Base-by-base conservation (phyloP, 2,113 vertebrate species). In the Formicarius rufipectus region DNA sequence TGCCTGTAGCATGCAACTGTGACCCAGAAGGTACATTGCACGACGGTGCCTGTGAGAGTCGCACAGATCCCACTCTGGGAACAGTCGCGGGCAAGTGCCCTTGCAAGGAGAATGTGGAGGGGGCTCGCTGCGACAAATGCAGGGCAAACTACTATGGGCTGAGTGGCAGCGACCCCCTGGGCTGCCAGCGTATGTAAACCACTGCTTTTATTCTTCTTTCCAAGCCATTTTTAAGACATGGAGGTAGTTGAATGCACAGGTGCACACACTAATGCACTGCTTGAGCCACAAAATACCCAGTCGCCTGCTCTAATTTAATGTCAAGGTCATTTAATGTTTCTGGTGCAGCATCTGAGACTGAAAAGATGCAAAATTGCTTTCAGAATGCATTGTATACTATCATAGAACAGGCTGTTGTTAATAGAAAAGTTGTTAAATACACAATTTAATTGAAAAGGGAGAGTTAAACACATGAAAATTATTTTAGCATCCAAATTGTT, bases 91-190 rank as follows among this genome's bases (percentile, higher is more conserved):
- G 99, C 15, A 97, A 8, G 4, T 99, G 99, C 53, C 58, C 96
- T 14, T 99, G 98, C 88, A 99, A 99, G 93, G 79, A 98, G 24
- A 98, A 99, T 0, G 98, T 98, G 35, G 98, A 98, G 73, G 99
- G 99, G 27, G 90, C 89, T 23, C 98, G 67, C 66, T 99, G 99
- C 4, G 96, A 99, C 85, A 97, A 74, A 42, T 99, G 99, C 97
- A 98, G 97, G 91, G 93, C 88, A 1, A 98, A 97, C 58, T 98
- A 97, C 96, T 98, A 98, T 1, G 95, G 98, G 39, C 96, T 99
- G 82, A 98, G 94, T 0, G 35, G 68, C 63, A 96, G 96, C 0
- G 85, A 99, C 79, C 97, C 97, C 2, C 50, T 87, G 4, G 98
- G 99, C 64, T 99, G 98, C 90, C 98, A 97, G 81, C 85, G 98